Percentiles rank a stretch among this genome's conserved stretches.
Evolutionary conservation across 1,140 invertebrate genomes (phyloP).

Genomic region (Panagrolaimus sp.): DNA sequence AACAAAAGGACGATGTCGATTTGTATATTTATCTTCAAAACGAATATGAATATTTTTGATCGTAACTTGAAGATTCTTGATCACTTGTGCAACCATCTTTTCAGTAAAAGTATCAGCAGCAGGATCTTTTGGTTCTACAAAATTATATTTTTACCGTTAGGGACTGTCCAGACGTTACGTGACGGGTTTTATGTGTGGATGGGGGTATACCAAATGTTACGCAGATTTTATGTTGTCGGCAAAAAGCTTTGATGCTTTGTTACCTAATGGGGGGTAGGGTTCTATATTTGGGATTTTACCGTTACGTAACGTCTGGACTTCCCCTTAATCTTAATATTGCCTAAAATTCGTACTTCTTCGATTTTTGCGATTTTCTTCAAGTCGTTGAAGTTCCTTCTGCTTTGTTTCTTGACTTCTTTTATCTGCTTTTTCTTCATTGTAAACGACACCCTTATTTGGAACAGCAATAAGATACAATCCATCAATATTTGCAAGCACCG

Average conservation of each 20-base stretch:
- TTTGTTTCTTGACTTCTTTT: constrained; percentile 74
- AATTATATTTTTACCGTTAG: no score
- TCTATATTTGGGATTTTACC: no score
- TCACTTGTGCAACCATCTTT: constrained; percentile 86
- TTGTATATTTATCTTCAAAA: constrained; percentile 81
- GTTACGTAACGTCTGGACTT: no score
- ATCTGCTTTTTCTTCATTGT: constrained; percentile 81
- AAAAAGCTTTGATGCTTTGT: no score
- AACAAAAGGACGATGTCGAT: constrained; percentile 76
- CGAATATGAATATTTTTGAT: constrained; percentile 88
- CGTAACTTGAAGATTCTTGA: constrained; percentile 92
- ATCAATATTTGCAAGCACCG: constrained; percentile 80
- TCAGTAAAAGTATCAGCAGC: constrained; percentile 84
- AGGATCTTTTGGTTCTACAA: constrained; percentile 53
- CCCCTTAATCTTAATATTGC: no score
- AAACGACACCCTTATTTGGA: constrained; percentile 76
- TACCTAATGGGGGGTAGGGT: no score
- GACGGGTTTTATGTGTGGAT: no score
- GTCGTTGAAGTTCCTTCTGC: constrained; percentile 69
- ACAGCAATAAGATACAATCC: constrained; percentile 80
- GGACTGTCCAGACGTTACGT: no score
- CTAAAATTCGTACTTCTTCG: constrained; percentile 70
- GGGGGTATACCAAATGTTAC: no score
- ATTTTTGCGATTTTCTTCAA: constrained; percentile 73
- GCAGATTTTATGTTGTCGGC: no score